Percentiles rank a stretch among this genome's conserved stretches.
Evolutionary conservation across 2,888 invertebrate species (phyloP).

Genomic region (Aspidiotus destructor): DNA sequence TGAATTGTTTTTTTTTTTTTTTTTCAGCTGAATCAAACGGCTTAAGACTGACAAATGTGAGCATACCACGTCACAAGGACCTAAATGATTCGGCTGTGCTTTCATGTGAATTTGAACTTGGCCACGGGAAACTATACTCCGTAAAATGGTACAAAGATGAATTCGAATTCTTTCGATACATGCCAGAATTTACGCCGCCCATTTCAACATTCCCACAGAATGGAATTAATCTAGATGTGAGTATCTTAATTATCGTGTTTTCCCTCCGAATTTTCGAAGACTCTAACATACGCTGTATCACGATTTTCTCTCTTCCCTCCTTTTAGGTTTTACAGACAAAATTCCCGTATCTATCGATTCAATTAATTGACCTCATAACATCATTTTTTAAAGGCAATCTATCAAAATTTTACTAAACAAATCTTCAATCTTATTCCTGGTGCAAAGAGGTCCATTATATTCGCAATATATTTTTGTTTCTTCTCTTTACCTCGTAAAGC

Average conservation of each 20-base stretch:
- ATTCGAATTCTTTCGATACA: slow-evolving; percentile 38
- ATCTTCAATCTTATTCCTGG: no score
- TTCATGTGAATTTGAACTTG: slow-evolving; percentile 37
- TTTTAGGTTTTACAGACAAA: no score
- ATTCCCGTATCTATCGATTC: no score
- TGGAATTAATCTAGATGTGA: slow-evolving; percentile 37
- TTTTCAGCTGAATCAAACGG: slow-evolving; percentile 35
- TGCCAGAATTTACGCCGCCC: slow-evolving; percentile 37
- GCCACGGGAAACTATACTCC: slow-evolving; percentile 36
- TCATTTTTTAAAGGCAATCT: no score
- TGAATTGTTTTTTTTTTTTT: neutral
- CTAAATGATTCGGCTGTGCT: slow-evolving; percentile 35
- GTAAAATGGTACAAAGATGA: slow-evolving; percentile 39
- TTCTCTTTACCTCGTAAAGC: no score
- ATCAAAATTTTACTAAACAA: no score
- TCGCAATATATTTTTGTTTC: no score
- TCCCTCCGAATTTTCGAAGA: no score
- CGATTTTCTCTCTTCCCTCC: no score
- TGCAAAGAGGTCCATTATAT: no score
- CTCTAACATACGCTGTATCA: no score
- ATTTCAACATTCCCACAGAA: slow-evolving; percentile 36
- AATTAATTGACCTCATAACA: no score
- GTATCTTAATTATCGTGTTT: slow-evolving; percentile 25
- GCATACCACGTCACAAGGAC: slow-evolving; percentile 37
- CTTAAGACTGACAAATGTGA: slow-evolving; percentile 36